Base-by-base conservation (phyloP, 2,888 invertebrate genomes). In the Thyatira batis region DNA sequence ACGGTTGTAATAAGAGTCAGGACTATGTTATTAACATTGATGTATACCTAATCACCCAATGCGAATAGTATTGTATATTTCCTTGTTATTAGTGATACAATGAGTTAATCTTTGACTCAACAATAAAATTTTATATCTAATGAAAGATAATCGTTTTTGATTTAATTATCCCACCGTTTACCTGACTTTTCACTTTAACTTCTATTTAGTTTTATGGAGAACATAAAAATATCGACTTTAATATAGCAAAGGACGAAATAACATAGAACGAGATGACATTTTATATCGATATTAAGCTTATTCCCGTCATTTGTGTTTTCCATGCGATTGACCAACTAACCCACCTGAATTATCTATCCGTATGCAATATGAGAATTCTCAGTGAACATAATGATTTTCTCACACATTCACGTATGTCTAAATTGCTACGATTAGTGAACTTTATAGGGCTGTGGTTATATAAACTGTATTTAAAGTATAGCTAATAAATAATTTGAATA, bases 91-190 rank as follows among this genome's bases (percentile, higher is more conserved):
- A 87, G 79, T 80, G 72, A 79, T 81, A 78, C 71, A 73, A 76
- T 77, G 80, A 82, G 82, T 87, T 85, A 78, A 78, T 72, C 77
- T 80, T 76, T 76, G 79, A 85, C 80, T 87, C 81, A 73, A 83
- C 80, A 79, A 89, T 89, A 84, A 89, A 89, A 87, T 85, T 88
- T 89, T 89, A 83, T 88, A 89, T 84, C 73, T 82, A 85, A 71
- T 65, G 70, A 72, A 65, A 57, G 39, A 51, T 43, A 48, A 43
- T 57, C 57, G 71, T 63, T 73, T 69, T 65, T 69, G 71, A 56
- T 6, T 11, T 28, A 8, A 30, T 23, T n/a, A n/a, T n/a, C n/a
- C n/a, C n/a, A 21, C 27, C 27, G n/a, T 39, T 21, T 25, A 45
- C 23, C 28, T 50, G 20, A 44, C 54, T 51, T 60, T 60, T 33